phyloP scores from a whole-genome alignment of 2,113 vertebrate species.

The Indicator maculatus region DNA sequence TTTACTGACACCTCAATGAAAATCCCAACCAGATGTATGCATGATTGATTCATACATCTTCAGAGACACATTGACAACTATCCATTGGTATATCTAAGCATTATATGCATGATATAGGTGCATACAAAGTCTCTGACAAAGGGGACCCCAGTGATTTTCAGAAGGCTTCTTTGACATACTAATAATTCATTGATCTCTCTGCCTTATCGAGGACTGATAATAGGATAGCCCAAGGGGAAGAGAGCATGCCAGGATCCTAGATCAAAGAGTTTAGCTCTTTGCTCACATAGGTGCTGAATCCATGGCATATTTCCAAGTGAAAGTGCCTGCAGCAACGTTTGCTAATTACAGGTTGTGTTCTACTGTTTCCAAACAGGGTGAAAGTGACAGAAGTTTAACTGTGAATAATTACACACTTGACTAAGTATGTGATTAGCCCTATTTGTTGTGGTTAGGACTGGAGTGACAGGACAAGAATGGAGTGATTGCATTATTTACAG shows the following conservation, averaged over 20 bases:
- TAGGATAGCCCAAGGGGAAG: constrained; percentile 66
- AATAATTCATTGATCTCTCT: constrained; percentile 70
- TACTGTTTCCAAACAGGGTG: constrained; percentile 85
- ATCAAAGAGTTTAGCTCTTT: constrained; percentile 74
- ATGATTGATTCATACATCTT: background rate
- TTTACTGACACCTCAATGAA: background rate
- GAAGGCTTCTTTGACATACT: constrained; percentile 64
- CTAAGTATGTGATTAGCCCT: constrained; percentile 85
- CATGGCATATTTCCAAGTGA: constrained; percentile 73
- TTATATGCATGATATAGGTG: background rate
- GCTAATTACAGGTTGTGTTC: constrained; percentile 86
- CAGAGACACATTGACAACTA: background rate
- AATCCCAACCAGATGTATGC: background rate
- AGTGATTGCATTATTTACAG: constrained; percentile 86
- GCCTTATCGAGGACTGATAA: constrained; percentile 61
- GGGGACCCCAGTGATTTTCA: constrained; percentile 41
- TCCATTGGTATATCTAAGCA: background rate
- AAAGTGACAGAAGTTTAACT: constrained; percentile 87
- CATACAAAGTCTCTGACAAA: background rate
- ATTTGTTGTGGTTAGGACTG: constrained; percentile 80
- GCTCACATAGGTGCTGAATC: constrained; percentile 77
- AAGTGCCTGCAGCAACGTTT: constrained; percentile 79
- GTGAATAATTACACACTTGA: constrained; percentile 87
- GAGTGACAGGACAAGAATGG: constrained; percentile 82
- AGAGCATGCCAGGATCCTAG: constrained; percentile 62